A percentile compares a stretch with the other conserved stretches of the same genome.
Conservation (phyloP, 1,140 invertebrate species). For the Drosophila lowei region DNA sequence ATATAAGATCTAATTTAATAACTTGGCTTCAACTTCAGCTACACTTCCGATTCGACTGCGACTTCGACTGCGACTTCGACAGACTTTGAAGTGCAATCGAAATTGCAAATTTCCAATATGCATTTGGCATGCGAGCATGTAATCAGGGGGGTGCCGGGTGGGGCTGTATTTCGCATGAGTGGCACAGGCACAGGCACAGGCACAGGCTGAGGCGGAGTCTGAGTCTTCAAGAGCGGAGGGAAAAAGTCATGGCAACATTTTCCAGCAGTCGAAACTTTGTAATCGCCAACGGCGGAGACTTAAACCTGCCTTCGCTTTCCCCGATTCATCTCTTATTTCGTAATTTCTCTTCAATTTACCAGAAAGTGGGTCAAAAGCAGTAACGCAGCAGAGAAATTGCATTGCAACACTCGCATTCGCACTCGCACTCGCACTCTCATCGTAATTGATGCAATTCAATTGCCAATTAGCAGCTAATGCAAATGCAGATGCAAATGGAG, state of each 20-base stretch:
- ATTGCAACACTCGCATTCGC: slow-evolving; percentile 23
- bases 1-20: slow-evolving; percentile 79
- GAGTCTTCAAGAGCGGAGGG: not conserved
- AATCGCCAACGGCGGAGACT: not conserved
- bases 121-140: slow-evolving; percentile 51
- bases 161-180: not conserved
- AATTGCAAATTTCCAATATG: slow-evolving; percentile 78
- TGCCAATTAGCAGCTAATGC: slow-evolving; percentile 58
- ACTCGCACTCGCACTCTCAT: slow-evolving; percentile 11
- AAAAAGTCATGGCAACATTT: slow-evolving; percentile 64
- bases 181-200: not conserved
- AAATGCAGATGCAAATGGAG: slow-evolving; percentile 17
- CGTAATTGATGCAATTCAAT: slow-evolving; percentile 69
- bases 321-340: slow-evolving; percentile 7
- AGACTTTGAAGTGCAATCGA: slow-evolving; percentile 76
- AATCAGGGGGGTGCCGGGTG: slow-evolving; percentile 11
- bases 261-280: slow-evolving; percentile 27
- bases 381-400: slow-evolving; percentile 41
- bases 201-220: not conserved
- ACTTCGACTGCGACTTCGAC: slow-evolving; percentile 51
- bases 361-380: slow-evolving; percentile 59
- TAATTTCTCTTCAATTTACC: slow-evolving; percentile 39
- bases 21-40: slow-evolving; percentile 37
- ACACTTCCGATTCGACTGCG: not conserved
- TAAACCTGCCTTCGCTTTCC: slow-evolving; percentile 26